Evolutionary conservation across 2,113 vertebrate species (phyloP).

Genomic region (Eulemur macaco): DNA sequence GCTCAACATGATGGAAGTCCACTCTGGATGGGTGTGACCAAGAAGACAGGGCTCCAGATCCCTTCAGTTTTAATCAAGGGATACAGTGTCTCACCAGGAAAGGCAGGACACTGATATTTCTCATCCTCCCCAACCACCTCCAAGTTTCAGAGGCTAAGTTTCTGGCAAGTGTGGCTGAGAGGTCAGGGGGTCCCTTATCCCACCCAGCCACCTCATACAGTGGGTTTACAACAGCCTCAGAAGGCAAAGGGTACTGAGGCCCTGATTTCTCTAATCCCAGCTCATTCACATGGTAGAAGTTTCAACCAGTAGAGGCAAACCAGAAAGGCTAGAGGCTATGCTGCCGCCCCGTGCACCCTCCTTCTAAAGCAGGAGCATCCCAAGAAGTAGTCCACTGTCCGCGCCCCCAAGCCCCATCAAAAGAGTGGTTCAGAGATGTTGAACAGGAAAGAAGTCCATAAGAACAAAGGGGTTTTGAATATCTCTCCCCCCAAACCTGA

Average conservation of each 20-base stretch:
- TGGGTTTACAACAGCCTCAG: not conserved
- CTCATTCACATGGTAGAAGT: not conserved
- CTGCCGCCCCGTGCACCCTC: no score
- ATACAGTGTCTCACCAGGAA: not conserved
- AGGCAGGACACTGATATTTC: not conserved
- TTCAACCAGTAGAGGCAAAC: not conserved
- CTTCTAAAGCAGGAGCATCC: not conserved
- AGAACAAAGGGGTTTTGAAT: not conserved
- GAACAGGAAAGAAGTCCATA: not conserved
- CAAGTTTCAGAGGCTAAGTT: not conserved
- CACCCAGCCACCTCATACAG: not conserved
- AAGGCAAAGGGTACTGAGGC: not conserved
- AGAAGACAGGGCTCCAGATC: not conserved
- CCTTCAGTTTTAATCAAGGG: not conserved
- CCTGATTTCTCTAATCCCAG: not conserved
- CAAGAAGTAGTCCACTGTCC: not conserved
- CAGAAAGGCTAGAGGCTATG: not conserved
- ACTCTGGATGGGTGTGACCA: no score
- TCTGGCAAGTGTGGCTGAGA: not conserved
- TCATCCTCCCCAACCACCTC: not conserved
- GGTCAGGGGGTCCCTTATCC: not conserved
- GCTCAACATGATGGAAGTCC: not conserved
- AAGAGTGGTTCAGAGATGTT: not conserved
- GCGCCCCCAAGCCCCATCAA: not conserved
- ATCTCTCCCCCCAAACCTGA: not conserved